A percentile compares a stretch with the other conserved stretches of the same genome.
Conservation (phyloP, 2,797 vertebrate species). For the Anabas testudineus region DNA sequence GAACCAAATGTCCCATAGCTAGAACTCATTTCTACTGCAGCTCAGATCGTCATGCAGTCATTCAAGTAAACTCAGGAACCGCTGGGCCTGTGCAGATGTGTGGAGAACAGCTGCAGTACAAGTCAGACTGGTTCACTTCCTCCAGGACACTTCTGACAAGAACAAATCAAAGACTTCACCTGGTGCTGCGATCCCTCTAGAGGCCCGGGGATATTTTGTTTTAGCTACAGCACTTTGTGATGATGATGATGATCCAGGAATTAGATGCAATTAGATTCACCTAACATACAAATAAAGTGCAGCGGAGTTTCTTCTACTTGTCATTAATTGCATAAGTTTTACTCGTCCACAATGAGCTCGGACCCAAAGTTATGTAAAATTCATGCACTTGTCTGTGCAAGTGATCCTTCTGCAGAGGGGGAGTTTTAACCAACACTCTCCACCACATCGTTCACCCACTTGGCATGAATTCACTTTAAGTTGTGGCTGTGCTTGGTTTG, state of each 20-base stretch:
- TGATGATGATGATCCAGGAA: neutral
- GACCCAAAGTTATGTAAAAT: too few species aligned
- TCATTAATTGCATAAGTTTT: neutral
- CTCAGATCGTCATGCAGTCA: slow-evolving; percentile 8
- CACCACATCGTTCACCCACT: neutral
- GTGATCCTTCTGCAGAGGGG: neutral
- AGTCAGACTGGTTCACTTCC: too few species aligned
- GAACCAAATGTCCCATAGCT: neutral
- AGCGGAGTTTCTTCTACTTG: slow-evolving; percentile 7
- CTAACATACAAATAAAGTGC: slow-evolving; percentile 26
- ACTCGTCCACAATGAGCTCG: neutral
- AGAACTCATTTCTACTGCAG: slow-evolving; percentile 7
- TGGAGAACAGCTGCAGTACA: neutral
- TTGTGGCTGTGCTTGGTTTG: slow-evolving; percentile 33
- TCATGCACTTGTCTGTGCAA: neutral
- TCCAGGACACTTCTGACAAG: too few species aligned
- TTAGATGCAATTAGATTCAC: neutral
- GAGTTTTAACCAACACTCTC: too few species aligned
- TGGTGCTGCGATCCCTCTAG: too few species aligned
- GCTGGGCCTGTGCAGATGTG: slow-evolving; percentile 7
- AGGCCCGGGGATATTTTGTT: neutral
- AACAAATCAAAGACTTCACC: too few species aligned
- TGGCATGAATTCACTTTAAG: slow-evolving; percentile 8
- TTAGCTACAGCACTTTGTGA: neutral
- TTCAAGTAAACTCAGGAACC: slow-evolving; percentile 75